Evolutionary conservation across 1,140 invertebrate species (phyloP), one percentile per base, ranked within the genome.

Genomic region (Tribolium madens): DNA sequence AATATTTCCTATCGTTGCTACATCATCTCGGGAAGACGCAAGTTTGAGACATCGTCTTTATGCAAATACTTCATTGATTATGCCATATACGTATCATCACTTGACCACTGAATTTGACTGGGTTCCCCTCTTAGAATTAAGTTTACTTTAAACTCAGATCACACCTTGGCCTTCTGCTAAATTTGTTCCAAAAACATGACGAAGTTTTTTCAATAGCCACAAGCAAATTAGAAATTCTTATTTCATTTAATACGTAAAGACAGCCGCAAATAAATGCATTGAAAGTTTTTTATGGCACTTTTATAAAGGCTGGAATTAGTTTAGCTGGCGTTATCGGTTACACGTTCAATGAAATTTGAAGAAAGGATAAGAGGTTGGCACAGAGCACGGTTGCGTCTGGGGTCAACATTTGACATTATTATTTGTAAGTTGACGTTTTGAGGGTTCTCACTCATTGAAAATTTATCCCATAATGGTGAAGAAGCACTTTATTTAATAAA

Each of bases 11-110:
- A 72, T 72, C 36, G 70, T 72, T 72, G 48, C 70, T 71, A 64
- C 68, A 72, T 72, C 70, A 48, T 72, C 50, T 72, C 12, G n/a
- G 12, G 47, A 50, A 71, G 50, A 50, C 70, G 42, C 70, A 72
- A 72, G 17, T 72, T 72, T 71, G 42, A 71, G 70, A 52, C 46
- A 50, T 72, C 47, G 46, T 72, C 70, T 18, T 48, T 13, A 72
- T 72, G 70, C 46, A 72, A 72, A 72, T 72, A 72, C n/a, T 50
- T 72, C 70, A 72, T 72, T 72, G 70, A 72, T 48, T 72, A 72
- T 72, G 70, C 70, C 50, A 72, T 72, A 72, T 33, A 72, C 47
- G 70, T 52, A 72, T 72, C 70, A 72, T 50, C 70, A 52, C 46
- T 72, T 72, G 70, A 72, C 42, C 70, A 72, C 50, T 71, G 68